Base-by-base conservation (phyloP, 2,113 vertebrate genomes). In the Xiphorhynchus elegans region DNA sequence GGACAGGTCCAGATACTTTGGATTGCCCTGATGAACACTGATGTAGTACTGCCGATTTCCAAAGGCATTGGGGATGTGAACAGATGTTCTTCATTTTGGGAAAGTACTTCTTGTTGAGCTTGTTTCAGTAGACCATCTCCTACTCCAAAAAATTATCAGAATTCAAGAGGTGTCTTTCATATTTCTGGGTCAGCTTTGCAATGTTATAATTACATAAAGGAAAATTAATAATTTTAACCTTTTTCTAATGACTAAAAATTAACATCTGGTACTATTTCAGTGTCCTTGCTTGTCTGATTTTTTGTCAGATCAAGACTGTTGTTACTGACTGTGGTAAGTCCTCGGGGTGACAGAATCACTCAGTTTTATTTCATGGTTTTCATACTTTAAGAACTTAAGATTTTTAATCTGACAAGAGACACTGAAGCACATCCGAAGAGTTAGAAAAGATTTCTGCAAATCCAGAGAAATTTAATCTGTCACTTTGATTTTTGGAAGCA, bases 401-500 rank as follows among this genome's bases (percentile, higher is more conserved):
- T 90, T 96, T 93, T 87, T 93, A 95, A 93, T 91, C 68, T 94
- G 93, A 91, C 89, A 90, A 90, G 66, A 95, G 56, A 92, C 70
- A 63, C 17, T 74, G 63, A 94, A 96, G 59, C 35, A 35, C 13
- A 79, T 90, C 69, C 44, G 31, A 86, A 79, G 59, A 84, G 63
- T 93, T 82, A 87, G 69, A 89, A 85, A 37, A 79, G 10, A 83
- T 66, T 93, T 95, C 82, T 84, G 21, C 19, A 95, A 94, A 94
- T 93, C 66, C 47, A 67, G 72, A 78, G n/a, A 84, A 84, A 78
- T 95, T 88, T 95, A 79, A 80, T 85, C 79, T 75, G 39, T 68
- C 23, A 60, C 58, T 85, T 88, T 49, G 10, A 33, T 84, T 91
- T 95, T 62, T 91, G 40, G 63, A 72, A 85, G 47, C 11, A 87